Base-by-base conservation (phyloP, 1,140 invertebrate genomes). In the Monomorium pharaonis region DNA sequence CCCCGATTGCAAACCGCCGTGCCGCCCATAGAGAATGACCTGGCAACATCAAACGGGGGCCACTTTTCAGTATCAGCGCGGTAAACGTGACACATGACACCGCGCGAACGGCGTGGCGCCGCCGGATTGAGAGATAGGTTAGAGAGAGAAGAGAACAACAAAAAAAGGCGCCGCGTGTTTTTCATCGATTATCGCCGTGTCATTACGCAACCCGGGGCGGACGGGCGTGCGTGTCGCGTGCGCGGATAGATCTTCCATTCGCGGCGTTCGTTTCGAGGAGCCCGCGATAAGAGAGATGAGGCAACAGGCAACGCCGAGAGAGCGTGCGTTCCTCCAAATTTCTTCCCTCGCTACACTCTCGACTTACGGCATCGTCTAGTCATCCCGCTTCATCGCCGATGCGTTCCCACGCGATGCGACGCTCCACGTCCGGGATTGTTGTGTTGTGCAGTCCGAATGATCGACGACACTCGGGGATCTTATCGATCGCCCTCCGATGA, bases 181-280 rank as follows among this genome's bases (percentile, higher is more conserved):
- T 86, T 86, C 54, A 58, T 51, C n/a, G 30, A 21, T 76, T 86
- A 89, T 87, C 87, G 24, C 30, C 72, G 60, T 60, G 56, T 3
- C 9, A 74, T 91, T 89, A 85, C 87, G 81, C 89, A 91, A 91
- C 30, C 70, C 44, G 18, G 30, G 9, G 27, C 16, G 58, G 4
- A 7, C 3, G 56, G 3, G 18, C 18, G 62, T 37, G 62, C 60
- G 58, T n/a, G 58, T 27, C 60, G 30, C 30, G 7, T 9, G 30
- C 10, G n/a, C n/a, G 37, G 37, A 7, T 7, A 33, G 37, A 37
- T 37, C 4, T 37, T 37, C 7, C 4, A 37, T 37, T 2, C 37
- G 37, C 37, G 3, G 37, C 37, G 37, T 7, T 7, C 51, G 51
- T 9, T 70, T 70, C n/a, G 14, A 58, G 18, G 21, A 54, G 24